Percentiles rank a stretch among this genome's conserved stretches.
phyloP scores from a whole-genome alignment of 2,888 invertebrate genomes.

The Luperina nickerlii region DNA sequence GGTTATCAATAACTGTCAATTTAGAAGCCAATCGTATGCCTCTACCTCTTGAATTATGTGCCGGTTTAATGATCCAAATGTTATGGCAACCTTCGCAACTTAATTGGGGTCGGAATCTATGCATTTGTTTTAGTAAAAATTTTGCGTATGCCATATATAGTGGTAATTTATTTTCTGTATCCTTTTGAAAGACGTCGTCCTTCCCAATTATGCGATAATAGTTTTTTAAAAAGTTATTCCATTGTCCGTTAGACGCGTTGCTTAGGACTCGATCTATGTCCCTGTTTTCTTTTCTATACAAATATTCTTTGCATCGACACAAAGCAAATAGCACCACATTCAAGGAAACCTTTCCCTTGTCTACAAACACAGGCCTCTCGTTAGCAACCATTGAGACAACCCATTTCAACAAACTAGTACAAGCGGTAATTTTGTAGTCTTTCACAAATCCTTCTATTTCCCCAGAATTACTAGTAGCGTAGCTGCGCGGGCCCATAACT shows the following conservation, averaged over 20 bases:
- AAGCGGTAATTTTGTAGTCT: slow-evolving; percentile 95
- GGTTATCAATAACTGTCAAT: slow-evolving; percentile 92
- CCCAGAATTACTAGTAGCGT: slow-evolving; percentile 90
- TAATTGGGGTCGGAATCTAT: slow-evolving; percentile 91
- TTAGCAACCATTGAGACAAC: slow-evolving; percentile 82
- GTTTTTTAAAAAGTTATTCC: slow-evolving; percentile 92
- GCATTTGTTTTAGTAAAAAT: slow-evolving; percentile 90
- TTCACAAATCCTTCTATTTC: slow-evolving; percentile 91
- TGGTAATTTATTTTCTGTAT: slow-evolving; percentile 78
- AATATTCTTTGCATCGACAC: slow-evolving; percentile 92
- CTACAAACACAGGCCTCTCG: slow-evolving; percentile 84
- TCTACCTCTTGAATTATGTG: slow-evolving; percentile 94
- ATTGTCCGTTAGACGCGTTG: slow-evolving; percentile 89
- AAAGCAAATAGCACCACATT: slow-evolving; percentile 93
- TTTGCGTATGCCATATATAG: slow-evolving; percentile 86
- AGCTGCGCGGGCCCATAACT: slow-evolving; percentile 93
- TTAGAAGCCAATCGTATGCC: slow-evolving; percentile 95
- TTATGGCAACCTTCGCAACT: slow-evolving; percentile 95
- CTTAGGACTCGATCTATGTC: slow-evolving; percentile 90
- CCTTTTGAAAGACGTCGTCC: slow-evolving; percentile 86
- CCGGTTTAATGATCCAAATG: slow-evolving; percentile 97
- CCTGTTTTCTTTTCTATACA: slow-evolving; percentile 90
- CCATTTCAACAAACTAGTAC: slow-evolving; percentile 93
- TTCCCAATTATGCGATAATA: slow-evolving; percentile 92
- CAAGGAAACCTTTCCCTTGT: slow-evolving; percentile 89